Conservation (phyloP, 2,888 invertebrate genomes). For the Leptinotarsa rubiginosa region DNA sequence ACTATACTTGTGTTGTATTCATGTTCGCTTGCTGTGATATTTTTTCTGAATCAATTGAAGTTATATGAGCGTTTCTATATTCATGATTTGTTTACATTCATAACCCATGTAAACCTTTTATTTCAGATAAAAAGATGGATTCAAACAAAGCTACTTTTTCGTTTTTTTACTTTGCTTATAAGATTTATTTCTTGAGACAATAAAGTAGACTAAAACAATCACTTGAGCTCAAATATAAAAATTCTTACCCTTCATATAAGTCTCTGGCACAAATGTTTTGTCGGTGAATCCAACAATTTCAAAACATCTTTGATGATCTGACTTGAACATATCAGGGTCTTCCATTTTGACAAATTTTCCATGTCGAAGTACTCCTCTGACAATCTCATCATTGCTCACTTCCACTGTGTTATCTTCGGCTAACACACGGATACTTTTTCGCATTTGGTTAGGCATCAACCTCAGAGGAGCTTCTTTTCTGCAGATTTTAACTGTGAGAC, state of each 20-base stretch:
- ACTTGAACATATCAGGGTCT: constrained; percentile 45
- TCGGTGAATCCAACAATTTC: constrained; percentile 46
- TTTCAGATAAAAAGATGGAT: too few relatives aligned
- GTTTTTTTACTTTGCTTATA: too few relatives aligned
- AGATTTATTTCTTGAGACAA: too few relatives aligned
- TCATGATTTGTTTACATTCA: too few relatives aligned
- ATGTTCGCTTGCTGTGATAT: too few relatives aligned
- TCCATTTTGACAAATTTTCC: constrained; percentile 49
- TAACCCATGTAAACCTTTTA: too few relatives aligned
- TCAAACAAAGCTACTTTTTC: too few relatives aligned
- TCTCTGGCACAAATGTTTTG: constrained; percentile 45
- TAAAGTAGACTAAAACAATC: neutral
- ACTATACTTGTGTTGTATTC: too few relatives aligned
- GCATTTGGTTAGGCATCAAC: constrained; percentile 14
- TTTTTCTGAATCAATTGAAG: too few relatives aligned
- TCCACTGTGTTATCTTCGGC: constrained; percentile 42
- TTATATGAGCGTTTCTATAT: too few relatives aligned
- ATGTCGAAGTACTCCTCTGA: constrained; percentile 44
- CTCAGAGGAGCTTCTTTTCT: constrained; percentile 42
- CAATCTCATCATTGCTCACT: constrained; percentile 37
- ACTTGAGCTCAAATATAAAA: neutral
- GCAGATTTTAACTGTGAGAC: constrained; percentile 40
- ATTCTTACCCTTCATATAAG: constrained; percentile 32
- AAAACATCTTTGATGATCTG: constrained; percentile 46
- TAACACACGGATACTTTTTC: constrained; percentile 31